phyloP scores from a whole-genome alignment of 2,888 invertebrate species.

The Galeopsomyia nigrocyanea region DNA sequence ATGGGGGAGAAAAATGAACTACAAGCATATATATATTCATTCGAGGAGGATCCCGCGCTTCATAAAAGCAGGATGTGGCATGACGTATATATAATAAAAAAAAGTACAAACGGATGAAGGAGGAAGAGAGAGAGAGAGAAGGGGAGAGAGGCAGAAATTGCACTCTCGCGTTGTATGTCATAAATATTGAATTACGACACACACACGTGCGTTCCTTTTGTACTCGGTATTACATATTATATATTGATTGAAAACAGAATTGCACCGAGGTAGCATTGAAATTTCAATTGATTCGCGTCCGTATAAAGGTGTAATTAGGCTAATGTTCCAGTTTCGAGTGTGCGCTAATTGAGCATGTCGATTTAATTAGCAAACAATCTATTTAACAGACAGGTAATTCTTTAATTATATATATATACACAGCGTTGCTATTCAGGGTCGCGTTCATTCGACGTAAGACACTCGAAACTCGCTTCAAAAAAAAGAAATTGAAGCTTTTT shows the following conservation, averaged over 20 bases:
- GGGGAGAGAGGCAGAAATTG: constrained; percentile 14
- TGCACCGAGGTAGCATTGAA: not conserved
- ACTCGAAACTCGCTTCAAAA: not conserved
- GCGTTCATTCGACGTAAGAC: no score
- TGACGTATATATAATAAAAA: not conserved
- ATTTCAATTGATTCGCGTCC: constrained; percentile 10
- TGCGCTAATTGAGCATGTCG: constrained; percentile 22
- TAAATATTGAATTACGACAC: constrained; percentile 38
- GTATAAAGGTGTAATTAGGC: constrained; percentile 3
- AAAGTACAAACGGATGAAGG: not conserved
- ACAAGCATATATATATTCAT: not conserved
- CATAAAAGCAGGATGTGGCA: constrained; percentile 28
- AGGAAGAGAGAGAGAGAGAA: not conserved
- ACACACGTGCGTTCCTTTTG: constrained; percentile 6
- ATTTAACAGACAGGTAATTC: constrained; percentile 1
- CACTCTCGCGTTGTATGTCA: constrained; percentile 15
- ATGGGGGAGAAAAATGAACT: no score
- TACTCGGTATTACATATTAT: not conserved
- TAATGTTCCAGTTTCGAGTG: constrained; percentile 18
- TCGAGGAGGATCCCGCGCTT: constrained; percentile 14
- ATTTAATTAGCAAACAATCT: constrained; percentile 26
- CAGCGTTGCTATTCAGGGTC: no score
- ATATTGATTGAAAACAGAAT: constrained; percentile 3
- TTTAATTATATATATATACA: no score
- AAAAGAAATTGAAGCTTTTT: not conserved